phyloP scores from a whole-genome alignment of 2,113 vertebrate species.

The Pseudolaguvia tuberculata region DNA sequence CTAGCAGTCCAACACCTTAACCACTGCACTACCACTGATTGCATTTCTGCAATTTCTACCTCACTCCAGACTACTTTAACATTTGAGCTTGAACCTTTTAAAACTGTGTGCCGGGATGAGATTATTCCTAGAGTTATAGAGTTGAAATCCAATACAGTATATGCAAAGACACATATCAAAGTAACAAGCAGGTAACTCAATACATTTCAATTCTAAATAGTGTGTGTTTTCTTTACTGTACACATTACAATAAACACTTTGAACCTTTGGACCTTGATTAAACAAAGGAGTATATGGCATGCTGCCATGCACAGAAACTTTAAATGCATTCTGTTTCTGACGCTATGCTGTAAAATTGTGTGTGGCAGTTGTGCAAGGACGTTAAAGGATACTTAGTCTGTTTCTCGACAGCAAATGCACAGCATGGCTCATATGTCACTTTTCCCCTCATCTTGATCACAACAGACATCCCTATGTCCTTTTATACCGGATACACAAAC shows the following conservation, averaged over 20 bases:
- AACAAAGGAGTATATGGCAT: background rate
- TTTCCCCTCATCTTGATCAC: constrained; percentile 30
- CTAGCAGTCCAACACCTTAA: background rate
- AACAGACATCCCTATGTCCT: constrained; percentile 18
- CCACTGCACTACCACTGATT: background rate
- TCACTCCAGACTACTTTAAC: background rate
- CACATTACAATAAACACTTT: too few species aligned
- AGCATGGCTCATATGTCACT: constrained; percentile 50
- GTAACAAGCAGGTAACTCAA: too few species aligned
- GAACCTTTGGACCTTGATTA: too few species aligned
- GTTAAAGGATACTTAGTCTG: constrained; percentile 47
- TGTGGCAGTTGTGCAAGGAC: constrained; percentile 43
- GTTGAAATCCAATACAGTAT: too few species aligned
- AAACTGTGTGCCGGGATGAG: background rate
- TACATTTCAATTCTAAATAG: too few species aligned
- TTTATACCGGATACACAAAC: constrained; percentile 8
- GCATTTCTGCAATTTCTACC: too few species aligned
- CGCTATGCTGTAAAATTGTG: constrained; percentile 32
- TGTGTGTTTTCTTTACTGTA: background rate
- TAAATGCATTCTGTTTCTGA: constrained; percentile 10
- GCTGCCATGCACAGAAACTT: background rate
- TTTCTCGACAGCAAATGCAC: constrained; percentile 50
- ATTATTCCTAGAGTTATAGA: background rate
- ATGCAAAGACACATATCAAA: too few species aligned
- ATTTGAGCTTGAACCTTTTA: background rate